These are phyloP conservation scores for Nannobrachium achirus DNA, from an alignment of 2,113 vertebrate species.

Conservation along the genomic window DNA sequence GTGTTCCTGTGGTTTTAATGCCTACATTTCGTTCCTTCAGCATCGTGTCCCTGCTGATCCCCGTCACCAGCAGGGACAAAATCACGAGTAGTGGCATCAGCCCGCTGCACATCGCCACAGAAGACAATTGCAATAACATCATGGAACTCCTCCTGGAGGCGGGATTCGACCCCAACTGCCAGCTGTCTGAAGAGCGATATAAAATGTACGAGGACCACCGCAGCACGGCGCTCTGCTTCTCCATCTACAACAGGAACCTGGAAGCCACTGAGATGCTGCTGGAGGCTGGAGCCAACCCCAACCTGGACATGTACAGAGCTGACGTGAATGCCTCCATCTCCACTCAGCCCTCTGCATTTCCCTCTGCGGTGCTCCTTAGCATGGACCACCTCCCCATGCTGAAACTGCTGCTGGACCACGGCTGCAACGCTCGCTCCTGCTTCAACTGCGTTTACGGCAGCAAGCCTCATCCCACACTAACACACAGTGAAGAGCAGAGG, in stretches of 20 bases:
- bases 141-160: slow-evolving; percentile 85
- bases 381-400: too few species aligned
- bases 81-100: slow-evolving; percentile 89
- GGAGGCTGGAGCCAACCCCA: too few species aligned
- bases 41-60: slow-evolving; percentile 88
- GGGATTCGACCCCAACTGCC: slow-evolving; percentile 89
- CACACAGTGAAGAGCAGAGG: too few species aligned
- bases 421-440: too few species aligned
- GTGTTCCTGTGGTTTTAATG: neutral
- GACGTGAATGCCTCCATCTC: slow-evolving; percentile 87
- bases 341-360: slow-evolving; percentile 69
- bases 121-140: slow-evolving; percentile 81
- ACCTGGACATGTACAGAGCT: slow-evolving; percentile 78
- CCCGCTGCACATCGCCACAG: slow-evolving; percentile 88
- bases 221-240: slow-evolving; percentile 62
- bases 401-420: too few species aligned
- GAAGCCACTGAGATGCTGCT: too few species aligned
- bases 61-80: slow-evolving; percentile 84
- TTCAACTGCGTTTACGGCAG: too few species aligned
- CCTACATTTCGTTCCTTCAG: slow-evolving; percentile 64
- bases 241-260: too few species aligned
- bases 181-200: slow-evolving; percentile 83
- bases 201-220: slow-evolving; percentile 91
- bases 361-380: too few species aligned
- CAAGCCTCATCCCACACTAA: too few species aligned